Percentiles rank a stretch among this genome's conserved stretches.
These are phyloP conservation scores for Spisula subtruncata DNA, from an alignment of 2,888 invertebrate genomes.

Conservation along the genomic window DNA sequence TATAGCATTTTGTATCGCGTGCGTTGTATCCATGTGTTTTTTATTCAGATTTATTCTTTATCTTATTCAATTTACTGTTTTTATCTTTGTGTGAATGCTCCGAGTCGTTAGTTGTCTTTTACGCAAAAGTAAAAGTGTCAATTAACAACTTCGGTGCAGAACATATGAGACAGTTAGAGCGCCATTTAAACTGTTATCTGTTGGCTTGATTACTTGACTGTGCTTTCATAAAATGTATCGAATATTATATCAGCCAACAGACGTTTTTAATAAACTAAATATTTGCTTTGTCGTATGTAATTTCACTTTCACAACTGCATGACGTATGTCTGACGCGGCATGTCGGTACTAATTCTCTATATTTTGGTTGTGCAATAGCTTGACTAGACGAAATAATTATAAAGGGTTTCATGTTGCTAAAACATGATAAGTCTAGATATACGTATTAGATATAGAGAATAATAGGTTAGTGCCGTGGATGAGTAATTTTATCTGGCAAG, in stretches of 20 bases:
- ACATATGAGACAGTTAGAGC: neutral
- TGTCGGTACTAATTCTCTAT: too few species aligned
- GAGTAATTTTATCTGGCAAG: too few species aligned
- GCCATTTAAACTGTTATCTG: conserved; percentile 5
- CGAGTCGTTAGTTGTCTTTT: neutral
- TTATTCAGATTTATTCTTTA: neutral
- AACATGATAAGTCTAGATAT: too few species aligned
- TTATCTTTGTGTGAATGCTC: neutral
- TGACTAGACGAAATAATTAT: too few species aligned
- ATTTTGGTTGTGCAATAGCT: too few species aligned
- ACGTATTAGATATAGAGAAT: too few species aligned
- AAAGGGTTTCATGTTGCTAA: too few species aligned
- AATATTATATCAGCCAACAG: neutral
- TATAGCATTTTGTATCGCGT: conserved; percentile 35
- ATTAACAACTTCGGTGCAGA: neutral
- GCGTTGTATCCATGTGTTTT: neutral
- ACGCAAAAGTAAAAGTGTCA: neutral
- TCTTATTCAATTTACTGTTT: neutral
- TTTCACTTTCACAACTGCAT: too few species aligned
- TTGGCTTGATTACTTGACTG: neutral
- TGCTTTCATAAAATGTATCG: neutral
- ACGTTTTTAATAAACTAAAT: neutral
- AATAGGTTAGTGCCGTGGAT: too few species aligned
- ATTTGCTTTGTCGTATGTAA: neutral
- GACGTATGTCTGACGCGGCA: too few species aligned